Base-by-base conservation (phyloP, 2,113 vertebrate genomes). In the Thinocorus orbignyianus region DNA sequence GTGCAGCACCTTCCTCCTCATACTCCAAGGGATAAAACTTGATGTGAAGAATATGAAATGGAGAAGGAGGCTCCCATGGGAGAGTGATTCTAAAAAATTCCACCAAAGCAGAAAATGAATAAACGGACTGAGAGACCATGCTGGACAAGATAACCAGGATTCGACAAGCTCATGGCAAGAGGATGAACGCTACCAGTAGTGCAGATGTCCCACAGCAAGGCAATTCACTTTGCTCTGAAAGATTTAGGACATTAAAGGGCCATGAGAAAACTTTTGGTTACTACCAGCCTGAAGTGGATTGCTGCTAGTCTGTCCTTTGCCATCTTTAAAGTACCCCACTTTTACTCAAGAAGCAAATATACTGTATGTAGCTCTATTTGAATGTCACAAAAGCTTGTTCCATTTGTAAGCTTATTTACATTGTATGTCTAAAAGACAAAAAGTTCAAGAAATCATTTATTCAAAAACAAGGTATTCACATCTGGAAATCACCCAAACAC, bases 41-140 rank as follows among this genome's bases (percentile, higher is more conserved):
- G 20, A 48, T 39, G 54, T 0, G 1, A 90, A 48, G 37, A 42
- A 41, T 6, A 39, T 0, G 1, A 80, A 48, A 41, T 23, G 52
- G 73, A 81, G 54, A 62, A 78, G 24, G 69, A 76, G 81, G 64
- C 15, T 80, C 37, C 52, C 20, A 9, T 11, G 13, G 72, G 25
- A 90, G 19, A 86, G 39, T 2, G 22, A 18, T 70, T 22, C 44
- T 70, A 37, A 80, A 90, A 86, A 46, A 31, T 17, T 39, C n/a
- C 35, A 83, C 44, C 35, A 55, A 91, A 55, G 20, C 33, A 82
- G 20, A 90, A 88, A 55, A 91, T 33, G 5, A 92, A 83, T 31
- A 51, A 86, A 49, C 17, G 58, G 68, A 33, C 9, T 1, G 5
- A 82, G 42, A 79, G 74, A 41, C 17, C 68, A 52, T 35, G 42